These are phyloP conservation scores for Apamea epomidion DNA, from an alignment of 2,888 invertebrate genomes.

Conservation along the genomic window DNA sequence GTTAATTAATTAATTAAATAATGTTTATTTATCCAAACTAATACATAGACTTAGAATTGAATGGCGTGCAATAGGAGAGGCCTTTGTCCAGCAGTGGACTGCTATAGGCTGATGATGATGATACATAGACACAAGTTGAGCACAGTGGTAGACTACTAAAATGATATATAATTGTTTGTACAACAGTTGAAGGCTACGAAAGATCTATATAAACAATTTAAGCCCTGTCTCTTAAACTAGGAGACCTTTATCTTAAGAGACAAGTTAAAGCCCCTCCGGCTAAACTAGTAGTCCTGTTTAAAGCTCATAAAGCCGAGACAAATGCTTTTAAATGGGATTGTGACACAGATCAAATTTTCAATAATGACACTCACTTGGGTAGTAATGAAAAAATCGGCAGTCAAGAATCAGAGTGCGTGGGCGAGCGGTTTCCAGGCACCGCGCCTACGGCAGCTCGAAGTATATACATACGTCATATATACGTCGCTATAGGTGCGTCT, in stretches of 20 bases:
- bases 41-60: no score
- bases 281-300: not conserved
- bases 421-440: slow-evolving; percentile 64
- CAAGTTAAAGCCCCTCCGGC: not conserved
- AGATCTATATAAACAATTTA: not conserved
- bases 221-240: not conserved
- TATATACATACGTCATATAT: slow-evolving; percentile 26
- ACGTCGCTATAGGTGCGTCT: slow-evolving; percentile 7
- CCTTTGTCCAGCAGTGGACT: no score
- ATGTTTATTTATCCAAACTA: no score
- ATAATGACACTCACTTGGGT: slow-evolving; percentile 33
- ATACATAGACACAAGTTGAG: not conserved
- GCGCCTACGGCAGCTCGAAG: slow-evolving; percentile 40
- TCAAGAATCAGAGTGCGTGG: slow-evolving; percentile 57
- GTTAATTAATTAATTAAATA: not conserved
- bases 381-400: slow-evolving; percentile 57
- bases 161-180: not conserved
- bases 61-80: no score
- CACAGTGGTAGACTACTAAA: no score
- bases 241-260: not conserved
- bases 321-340: not conserved
- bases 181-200: not conserved
- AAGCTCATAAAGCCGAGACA: not conserved
- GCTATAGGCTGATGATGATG: no score
- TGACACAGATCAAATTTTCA: slow-evolving; percentile 45